Conservation (phyloP, 2,113 vertebrate genomes). For the Cardinalis cardinalis region DNA sequence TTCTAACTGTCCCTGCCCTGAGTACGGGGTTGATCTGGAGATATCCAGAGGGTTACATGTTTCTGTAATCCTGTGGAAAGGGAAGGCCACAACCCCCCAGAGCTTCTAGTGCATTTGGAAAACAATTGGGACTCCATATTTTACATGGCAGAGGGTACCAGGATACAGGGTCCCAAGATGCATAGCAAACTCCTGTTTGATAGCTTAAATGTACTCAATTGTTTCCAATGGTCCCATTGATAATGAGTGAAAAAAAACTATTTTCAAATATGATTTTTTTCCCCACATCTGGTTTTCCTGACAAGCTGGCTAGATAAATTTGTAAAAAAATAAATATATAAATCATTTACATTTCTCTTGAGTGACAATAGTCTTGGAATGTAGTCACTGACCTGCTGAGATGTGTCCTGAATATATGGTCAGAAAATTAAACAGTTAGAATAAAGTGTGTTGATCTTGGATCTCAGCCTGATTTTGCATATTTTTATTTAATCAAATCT, state of each 20-base stretch:
- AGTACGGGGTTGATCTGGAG: background rate
- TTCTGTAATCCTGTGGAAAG: background rate
- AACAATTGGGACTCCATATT: background rate
- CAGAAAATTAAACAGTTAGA: conserved; percentile 1
- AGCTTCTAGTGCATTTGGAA: background rate
- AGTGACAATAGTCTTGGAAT: background rate
- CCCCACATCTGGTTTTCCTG: background rate
- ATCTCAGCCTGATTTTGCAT: conserved; percentile 3
- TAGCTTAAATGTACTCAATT: background rate
- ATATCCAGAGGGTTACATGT: background rate
- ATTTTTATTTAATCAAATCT: conserved; percentile 13
- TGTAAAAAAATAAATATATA: background rate
- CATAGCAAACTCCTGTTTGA: background rate
- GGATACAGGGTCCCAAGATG: background rate
- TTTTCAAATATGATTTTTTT: background rate
- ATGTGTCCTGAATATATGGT: background rate
- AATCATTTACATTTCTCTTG: background rate
- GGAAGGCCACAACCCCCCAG: rapidly evolving
- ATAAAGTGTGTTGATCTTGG: conserved; percentile 20
- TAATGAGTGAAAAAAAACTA: background rate
- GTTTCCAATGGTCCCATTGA: background rate
- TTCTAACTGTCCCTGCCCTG: background rate
- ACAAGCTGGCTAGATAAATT: background rate
- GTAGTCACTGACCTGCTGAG: background rate
- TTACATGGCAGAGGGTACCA: background rate